Percentiles rank a stretch among this genome's conserved stretches.
Conservation (phyloP, 2,113 vertebrate species). For the Cyprinodon brontotheroides region DNA sequence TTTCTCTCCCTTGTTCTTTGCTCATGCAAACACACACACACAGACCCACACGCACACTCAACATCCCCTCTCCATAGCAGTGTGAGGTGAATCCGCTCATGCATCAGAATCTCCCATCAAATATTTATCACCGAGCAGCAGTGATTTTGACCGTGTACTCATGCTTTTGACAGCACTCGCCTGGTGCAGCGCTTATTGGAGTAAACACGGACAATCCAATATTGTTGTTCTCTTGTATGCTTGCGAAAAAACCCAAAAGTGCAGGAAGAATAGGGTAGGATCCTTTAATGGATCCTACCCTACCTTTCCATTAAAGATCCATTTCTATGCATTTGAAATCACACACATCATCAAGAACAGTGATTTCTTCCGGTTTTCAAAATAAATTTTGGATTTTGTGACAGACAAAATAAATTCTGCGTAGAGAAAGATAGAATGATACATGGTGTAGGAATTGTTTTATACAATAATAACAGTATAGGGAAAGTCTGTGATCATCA, state of each 20-base stretch:
- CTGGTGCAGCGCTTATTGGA: conserved; percentile 69
- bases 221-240: conserved; percentile 58
- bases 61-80: conserved; percentile 75
- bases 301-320: no score
- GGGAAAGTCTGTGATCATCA: neutral
- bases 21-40: conserved; percentile 26
- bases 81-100: conserved; percentile 69
- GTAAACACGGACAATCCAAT: conserved; percentile 71
- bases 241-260: conserved; percentile 47
- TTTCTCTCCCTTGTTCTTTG: conserved; percentile 9
- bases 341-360: neutral
- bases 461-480: neutral
- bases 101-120: conserved; percentile 78
- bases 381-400: neutral
- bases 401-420: neutral
- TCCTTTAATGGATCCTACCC: conserved; percentile 31
- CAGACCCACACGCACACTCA: conserved; percentile 38
- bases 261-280: conserved; percentile 29
- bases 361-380: conserved; percentile 19
- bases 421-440: no score
- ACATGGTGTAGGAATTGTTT: no score
- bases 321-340: conserved; percentile 21
- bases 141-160: conserved; percentile 75
- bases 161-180: conserved; percentile 75
- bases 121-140: conserved; percentile 77